These are phyloP conservation scores for Apotomis betuletana DNA, from an alignment of 2,888 invertebrate species.

Conservation along the genomic window DNA sequence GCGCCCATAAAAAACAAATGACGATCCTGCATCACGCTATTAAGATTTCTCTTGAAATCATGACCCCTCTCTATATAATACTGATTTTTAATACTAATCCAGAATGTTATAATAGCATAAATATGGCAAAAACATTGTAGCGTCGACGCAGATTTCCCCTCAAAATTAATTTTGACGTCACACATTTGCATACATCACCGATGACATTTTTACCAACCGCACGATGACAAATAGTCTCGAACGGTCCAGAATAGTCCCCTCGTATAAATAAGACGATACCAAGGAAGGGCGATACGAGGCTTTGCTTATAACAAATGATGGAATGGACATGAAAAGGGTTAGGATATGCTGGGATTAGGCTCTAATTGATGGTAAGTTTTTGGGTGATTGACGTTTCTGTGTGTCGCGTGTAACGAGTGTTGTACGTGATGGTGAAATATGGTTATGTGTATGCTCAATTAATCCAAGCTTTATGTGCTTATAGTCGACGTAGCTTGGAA, in stretches of 20 bases:
- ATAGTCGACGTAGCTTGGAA: too few species aligned
- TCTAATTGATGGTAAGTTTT: slow-evolving; percentile 58
- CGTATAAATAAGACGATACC: slow-evolving; percentile 81
- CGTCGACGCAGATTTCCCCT: too few species aligned
- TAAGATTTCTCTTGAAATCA: too few species aligned
- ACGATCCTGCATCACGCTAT: too few species aligned
- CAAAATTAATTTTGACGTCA: not conserved
- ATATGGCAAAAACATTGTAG: too few species aligned
- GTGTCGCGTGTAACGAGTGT: slow-evolving; percentile 4
- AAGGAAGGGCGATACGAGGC: slow-evolving; percentile 67
- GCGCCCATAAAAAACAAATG: too few species aligned
- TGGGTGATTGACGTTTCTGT: slow-evolving; percentile 39
- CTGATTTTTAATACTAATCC: too few species aligned
- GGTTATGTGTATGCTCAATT: not conserved
- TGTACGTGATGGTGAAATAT: not conserved
- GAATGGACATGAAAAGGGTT: slow-evolving; percentile 79
- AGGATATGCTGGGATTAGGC: slow-evolving; percentile 43
- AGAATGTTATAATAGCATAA: too few species aligned
- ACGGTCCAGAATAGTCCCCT: slow-evolving; percentile 74
- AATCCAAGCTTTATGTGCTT: too few species aligned
- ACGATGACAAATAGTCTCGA: slow-evolving; percentile 80
- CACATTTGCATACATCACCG: slow-evolving; percentile 28
- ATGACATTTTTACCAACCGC: slow-evolving; percentile 42
- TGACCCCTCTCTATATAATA: too few species aligned
- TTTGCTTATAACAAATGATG: slow-evolving; percentile 79